These are phyloP conservation scores for Yponomeuta plumbellus DNA, from an alignment of 2,888 invertebrate species.

Conservation along the genomic window DNA sequence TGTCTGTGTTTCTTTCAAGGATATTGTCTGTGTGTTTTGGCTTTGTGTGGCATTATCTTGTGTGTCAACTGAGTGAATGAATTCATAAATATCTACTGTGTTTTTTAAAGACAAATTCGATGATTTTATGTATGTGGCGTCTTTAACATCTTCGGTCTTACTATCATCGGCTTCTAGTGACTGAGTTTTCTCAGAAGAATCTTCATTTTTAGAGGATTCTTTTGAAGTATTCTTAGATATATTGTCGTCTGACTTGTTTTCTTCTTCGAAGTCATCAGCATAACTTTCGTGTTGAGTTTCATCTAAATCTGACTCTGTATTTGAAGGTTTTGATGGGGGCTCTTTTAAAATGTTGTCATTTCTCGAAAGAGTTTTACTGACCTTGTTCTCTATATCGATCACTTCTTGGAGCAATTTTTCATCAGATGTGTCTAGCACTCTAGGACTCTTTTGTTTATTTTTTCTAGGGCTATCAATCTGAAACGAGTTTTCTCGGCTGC, in stretches of 20 bases:
- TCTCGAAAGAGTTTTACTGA: conserved; percentile 49
- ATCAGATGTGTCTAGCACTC: conserved; percentile 59
- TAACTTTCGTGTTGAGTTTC: conserved; percentile 45
- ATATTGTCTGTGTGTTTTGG: conserved; percentile 41
- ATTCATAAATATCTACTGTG: conserved; percentile 63
- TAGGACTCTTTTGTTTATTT: conserved; percentile 31
- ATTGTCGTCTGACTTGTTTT: conserved; percentile 18
- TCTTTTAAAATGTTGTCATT: conserved; percentile 18
- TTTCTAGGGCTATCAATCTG: conserved; percentile 39
- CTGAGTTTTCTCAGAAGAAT: not conserved
- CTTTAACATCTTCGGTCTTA: conserved; percentile 27
- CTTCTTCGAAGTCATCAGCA: conserved; percentile 65
- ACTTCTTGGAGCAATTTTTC: conserved; percentile 67
- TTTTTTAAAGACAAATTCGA: conserved; percentile 58
- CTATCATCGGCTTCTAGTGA: not conserved
- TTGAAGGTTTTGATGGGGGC: not conserved
- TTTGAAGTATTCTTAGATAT: conserved; percentile 11
- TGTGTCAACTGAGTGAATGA: conserved; percentile 56
- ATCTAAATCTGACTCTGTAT: conserved; percentile 19
- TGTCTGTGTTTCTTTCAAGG: conserved; percentile 66
- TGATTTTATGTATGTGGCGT: conserved; percentile 43
- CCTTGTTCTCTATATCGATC: conserved; percentile 53
- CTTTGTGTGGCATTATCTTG: conserved; percentile 68
- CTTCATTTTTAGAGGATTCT: conserved; percentile 14
- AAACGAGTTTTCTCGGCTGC: conserved; percentile 56